phyloP scores from a whole-genome alignment of 2,797 vertebrate genomes.

The Malacoraja senta region DNA sequence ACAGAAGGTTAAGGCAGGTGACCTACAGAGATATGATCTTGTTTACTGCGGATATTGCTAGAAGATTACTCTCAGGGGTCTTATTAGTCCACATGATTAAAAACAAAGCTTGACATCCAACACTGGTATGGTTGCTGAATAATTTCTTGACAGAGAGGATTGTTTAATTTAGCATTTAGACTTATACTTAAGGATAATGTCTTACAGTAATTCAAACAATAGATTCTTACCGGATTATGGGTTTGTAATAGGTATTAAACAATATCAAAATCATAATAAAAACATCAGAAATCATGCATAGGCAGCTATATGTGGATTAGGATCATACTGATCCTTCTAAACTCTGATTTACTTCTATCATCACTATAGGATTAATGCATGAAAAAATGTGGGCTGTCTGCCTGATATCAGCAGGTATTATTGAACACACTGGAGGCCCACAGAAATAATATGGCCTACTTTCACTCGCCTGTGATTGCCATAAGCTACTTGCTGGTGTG shows the following conservation, averaged over 20 bases:
- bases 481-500: slow-evolving; percentile 34
- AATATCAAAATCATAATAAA: slow-evolving; percentile 56
- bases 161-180: slow-evolving; percentile 58
- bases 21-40: slow-evolving; percentile 54
- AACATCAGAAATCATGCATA: slow-evolving; percentile 47
- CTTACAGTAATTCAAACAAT: slow-evolving; percentile 58
- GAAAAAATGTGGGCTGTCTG: slow-evolving; percentile 47
- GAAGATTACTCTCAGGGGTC: slow-evolving; percentile 57
- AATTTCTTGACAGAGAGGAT: slow-evolving; percentile 52
- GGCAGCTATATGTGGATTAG: slow-evolving; percentile 50
- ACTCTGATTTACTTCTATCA: slow-evolving; percentile 42
- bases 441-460: slow-evolving; percentile 41
- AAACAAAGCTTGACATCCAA: slow-evolving; percentile 59
- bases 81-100: slow-evolving; percentile 61
- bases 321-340: slow-evolving; percentile 49
- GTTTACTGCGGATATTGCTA: slow-evolving; percentile 53
- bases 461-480: slow-evolving; percentile 40
- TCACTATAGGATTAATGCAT: slow-evolving; percentile 40
- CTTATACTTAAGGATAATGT: slow-evolving; percentile 47
- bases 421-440: slow-evolving; percentile 34
- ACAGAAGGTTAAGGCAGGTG: slow-evolving; percentile 62
- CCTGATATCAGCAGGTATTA: slow-evolving; percentile 56
- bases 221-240: slow-evolving; percentile 55
- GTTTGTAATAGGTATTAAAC: slow-evolving; percentile 50
- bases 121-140: slow-evolving; percentile 44